A percentile compares a stretch with the other conserved stretches of the same genome.
Conservation (phyloP, 2,888 invertebrate species). For the Xestia c-nigrum region DNA sequence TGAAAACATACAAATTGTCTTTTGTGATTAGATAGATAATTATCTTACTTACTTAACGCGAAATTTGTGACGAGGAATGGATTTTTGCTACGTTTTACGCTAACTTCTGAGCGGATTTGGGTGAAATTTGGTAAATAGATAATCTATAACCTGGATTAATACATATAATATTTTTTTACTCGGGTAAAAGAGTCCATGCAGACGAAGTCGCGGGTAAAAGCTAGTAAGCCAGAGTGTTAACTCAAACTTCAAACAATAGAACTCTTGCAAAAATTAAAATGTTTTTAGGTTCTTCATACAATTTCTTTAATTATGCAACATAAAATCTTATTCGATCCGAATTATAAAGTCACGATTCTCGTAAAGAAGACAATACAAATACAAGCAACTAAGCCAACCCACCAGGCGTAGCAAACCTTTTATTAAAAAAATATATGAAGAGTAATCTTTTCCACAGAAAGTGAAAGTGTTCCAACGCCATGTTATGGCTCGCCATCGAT, state of each 20-base stretch:
- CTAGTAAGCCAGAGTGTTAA: background rate
- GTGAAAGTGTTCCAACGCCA: conserved; percentile 60
- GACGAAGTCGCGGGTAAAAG: background rate
- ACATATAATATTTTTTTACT: background rate
- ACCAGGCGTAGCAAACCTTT: conserved; percentile 51
- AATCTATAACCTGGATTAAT: background rate
- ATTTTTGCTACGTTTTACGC: background rate
- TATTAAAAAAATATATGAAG: conserved; percentile 48
- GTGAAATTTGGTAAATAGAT: background rate
- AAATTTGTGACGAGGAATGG: background rate
- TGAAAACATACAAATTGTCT: background rate
- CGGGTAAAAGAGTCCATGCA: background rate
- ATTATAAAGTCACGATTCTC: conserved; percentile 28
- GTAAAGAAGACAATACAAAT: conserved; percentile 48
- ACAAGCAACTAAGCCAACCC: conserved; percentile 33
- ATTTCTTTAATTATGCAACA: conserved; percentile 18
- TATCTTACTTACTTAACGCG: background rate
- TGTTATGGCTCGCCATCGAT: conserved; percentile 70
- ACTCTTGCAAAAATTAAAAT: background rate
- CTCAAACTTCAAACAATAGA: background rate
- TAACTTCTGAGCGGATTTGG: background rate
- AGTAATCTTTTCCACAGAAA: conserved; percentile 60
- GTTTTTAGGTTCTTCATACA: background rate
- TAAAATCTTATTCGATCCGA: background rate
- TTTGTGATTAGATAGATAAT: background rate